Conservation (phyloP, 2,113 vertebrate genomes). For the Prunella fulvescens region DNA sequence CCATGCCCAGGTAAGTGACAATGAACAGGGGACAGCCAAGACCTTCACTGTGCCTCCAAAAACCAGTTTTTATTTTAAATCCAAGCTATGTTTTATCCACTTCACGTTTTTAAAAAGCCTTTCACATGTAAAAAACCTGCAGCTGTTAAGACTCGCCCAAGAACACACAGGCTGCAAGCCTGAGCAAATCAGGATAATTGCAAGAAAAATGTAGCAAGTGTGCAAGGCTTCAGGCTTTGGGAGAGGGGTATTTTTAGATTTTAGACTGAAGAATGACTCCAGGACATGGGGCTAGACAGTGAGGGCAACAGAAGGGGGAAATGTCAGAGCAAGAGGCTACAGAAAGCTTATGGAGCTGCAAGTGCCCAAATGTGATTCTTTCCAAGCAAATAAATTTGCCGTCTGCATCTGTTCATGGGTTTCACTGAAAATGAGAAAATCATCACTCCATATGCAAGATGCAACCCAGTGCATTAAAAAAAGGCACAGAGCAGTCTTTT, state of each 20-base stretch:
- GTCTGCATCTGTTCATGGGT: slow-evolving; percentile 45
- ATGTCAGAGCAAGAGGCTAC: slow-evolving; percentile 6
- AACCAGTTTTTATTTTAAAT: neutral
- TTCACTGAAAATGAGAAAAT: slow-evolving; percentile 50
- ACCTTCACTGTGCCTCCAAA: neutral
- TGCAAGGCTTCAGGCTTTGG: neutral
- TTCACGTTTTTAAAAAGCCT: neutral
- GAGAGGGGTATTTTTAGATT: neutral
- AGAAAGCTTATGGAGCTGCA: slow-evolving; percentile 14
- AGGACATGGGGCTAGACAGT: neutral
- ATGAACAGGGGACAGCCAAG: neutral
- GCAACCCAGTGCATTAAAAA: slow-evolving; percentile 23
- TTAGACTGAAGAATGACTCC: neutral
- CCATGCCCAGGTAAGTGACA: neutral
- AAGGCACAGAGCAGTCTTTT: slow-evolving; percentile 1
- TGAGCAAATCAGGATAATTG: neutral
- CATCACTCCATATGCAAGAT: slow-evolving; percentile 40
- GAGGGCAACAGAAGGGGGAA: slow-evolving; percentile 19
- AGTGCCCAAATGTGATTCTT: slow-evolving; percentile 54
- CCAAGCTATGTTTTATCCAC: neutral
- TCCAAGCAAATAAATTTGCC: slow-evolving; percentile 51
- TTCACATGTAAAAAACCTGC: neutral
- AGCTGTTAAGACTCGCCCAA: neutral
- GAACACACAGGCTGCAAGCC: neutral
- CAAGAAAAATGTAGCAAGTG: neutral